Percentiles rank a stretch among this genome's conserved stretches.
Evolutionary conservation across 2,113 vertebrate genomes (phyloP).

Genomic region (Scatophagus argus): DNA sequence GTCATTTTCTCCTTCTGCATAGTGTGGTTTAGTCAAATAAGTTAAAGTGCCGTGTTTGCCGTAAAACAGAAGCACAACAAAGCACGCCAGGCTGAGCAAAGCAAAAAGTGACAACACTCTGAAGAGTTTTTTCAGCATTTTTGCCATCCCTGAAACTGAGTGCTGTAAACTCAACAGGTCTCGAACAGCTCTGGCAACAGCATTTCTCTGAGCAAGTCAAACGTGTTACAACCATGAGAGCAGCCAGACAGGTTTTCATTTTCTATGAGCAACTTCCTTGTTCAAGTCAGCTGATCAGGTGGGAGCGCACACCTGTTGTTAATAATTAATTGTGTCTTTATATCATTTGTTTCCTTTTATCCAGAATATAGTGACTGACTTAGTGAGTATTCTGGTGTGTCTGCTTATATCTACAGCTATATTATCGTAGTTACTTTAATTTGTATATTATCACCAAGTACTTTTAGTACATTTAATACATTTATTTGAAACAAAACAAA

Average conservation of each 20-base stretch:
- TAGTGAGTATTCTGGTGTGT: background rate
- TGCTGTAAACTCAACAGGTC: background rate
- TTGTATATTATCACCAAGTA: background rate
- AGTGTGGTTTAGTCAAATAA: rapidly evolving
- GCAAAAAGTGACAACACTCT: background rate
- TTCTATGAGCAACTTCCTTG: slow-evolving; percentile 39
- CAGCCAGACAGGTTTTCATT: slow-evolving; percentile 39
- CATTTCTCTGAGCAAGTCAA: slow-evolving; percentile 48
- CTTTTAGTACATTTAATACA: background rate
- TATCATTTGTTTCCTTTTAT: too few species aligned
- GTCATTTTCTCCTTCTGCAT: rapidly evolving
- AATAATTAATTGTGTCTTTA: background rate
- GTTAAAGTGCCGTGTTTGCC: rapidly evolving
- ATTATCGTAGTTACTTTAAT: background rate
- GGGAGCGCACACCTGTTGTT: background rate
- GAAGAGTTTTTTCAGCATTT: slow-evolving; percentile 32
- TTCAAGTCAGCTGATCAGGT: slow-evolving; percentile 11
- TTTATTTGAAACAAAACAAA: background rate
- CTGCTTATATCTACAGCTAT: background rate
- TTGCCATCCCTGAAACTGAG: background rate
- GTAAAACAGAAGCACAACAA: background rate
- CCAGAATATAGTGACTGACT: background rate
- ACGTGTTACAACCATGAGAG: slow-evolving; percentile 1
- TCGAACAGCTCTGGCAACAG: background rate
- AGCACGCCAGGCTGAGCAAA: background rate